phyloP scores from a whole-genome alignment of 2,113 vertebrate species.

The Antechinus flavipes region DNA sequence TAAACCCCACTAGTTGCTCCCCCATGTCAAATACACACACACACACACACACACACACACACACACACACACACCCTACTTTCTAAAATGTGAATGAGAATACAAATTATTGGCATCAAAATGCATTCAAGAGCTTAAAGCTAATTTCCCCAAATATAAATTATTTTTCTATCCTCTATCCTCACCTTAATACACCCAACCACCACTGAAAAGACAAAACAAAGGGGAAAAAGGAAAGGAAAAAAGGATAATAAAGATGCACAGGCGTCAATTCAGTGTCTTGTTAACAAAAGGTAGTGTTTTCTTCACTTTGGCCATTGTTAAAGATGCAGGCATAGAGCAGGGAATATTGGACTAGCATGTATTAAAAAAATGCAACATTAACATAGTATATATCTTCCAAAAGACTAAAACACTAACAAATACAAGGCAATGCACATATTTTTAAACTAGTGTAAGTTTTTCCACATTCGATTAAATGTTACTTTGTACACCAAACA shows the following conservation, averaged over 20 bases:
- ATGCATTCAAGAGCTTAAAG: slow-evolving; percentile 76
- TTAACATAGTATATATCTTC: slow-evolving; percentile 87
- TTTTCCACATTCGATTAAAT: slow-evolving; percentile 88
- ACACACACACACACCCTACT: slow-evolving; percentile 23
- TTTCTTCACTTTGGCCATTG: slow-evolving; percentile 86
- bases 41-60: slow-evolving; percentile 23
- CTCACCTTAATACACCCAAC: slow-evolving; percentile 78
- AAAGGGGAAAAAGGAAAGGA: slow-evolving; percentile 55
- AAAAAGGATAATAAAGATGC: slow-evolving; percentile 59
- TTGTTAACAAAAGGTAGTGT: slow-evolving; percentile 81
- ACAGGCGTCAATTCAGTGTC: slow-evolving; percentile 81
- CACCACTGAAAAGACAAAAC: slow-evolving; percentile 50
- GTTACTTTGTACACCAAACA: slow-evolving; percentile 85
- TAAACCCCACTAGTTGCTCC: slow-evolving; percentile 47
- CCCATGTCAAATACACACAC: slow-evolving; percentile 54
- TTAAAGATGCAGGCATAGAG: slow-evolving; percentile 87
- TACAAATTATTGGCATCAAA: slow-evolving; percentile 71
- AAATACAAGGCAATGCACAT: slow-evolving; percentile 88
- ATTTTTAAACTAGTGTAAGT: slow-evolving; percentile 87
- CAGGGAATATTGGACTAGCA: slow-evolving; percentile 84
- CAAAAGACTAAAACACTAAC: slow-evolving; percentile 88
- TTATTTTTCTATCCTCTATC: slow-evolving; percentile 67
- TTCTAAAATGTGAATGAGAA: slow-evolving; percentile 78
- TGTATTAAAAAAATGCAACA: slow-evolving; percentile 86
- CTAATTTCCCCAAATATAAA: slow-evolving; percentile 5